These are phyloP conservation scores for Eurytoma californica DNA, from an alignment of 2,888 invertebrate genomes.

Conservation along the genomic window DNA sequence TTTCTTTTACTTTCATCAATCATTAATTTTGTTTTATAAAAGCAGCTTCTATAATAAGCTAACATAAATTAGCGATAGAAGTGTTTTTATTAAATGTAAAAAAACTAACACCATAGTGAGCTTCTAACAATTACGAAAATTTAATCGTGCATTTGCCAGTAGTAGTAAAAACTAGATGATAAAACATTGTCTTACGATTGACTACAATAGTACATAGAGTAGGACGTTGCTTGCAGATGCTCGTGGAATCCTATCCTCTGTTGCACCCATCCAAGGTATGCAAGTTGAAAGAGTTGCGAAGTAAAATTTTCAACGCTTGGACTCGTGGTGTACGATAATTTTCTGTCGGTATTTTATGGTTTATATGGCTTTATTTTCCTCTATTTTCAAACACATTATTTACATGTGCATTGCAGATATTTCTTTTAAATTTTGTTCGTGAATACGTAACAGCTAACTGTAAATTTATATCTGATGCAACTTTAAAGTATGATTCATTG, in stretches of 20 bases:
- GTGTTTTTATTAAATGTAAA: too few species aligned
- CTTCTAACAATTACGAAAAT: too few species aligned
- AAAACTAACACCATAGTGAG: too few species aligned
- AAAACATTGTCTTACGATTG: constrained; percentile 31
- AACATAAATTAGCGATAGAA: too few species aligned
- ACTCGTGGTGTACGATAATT: constrained; percentile 32
- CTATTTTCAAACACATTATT: constrained; percentile 21
- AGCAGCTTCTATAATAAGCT: too few species aligned
- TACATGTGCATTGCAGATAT: constrained; percentile 13
- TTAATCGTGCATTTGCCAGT: too few species aligned
- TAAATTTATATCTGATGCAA: constrained; percentile 7
- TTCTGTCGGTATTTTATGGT: constrained; percentile 31
- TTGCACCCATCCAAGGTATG: constrained; percentile 75
- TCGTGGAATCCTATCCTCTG: constrained; percentile 74
- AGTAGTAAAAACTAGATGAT: constrained; percentile 14
- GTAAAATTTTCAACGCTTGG: constrained; percentile 39
- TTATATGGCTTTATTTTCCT: constrained; percentile 8
- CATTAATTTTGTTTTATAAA: neutral
- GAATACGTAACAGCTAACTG: constrained; percentile 61
- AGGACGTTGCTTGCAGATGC: constrained; percentile 74
- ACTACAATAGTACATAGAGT: constrained; percentile 68
- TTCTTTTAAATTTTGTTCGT: constrained; percentile 35
- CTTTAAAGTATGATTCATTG: neutral
- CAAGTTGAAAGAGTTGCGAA: constrained; percentile 59
- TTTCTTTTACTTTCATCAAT: neutral